Evolutionary conservation across 1,140 invertebrate species (phyloP).

Genomic region (Zeugodacus cucurbitae): DNA sequence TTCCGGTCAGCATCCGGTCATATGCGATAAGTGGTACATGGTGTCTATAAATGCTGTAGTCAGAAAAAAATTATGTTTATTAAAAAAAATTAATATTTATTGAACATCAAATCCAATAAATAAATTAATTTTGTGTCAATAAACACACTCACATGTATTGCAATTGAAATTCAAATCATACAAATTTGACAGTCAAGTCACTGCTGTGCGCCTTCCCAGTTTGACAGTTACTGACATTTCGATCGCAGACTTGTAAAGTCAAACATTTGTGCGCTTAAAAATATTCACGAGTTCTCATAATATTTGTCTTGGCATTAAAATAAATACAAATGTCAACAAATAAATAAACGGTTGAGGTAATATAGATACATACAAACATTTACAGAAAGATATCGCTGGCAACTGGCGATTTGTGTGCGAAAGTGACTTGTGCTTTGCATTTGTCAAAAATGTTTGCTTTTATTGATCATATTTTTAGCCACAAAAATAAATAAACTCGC

Average conservation of each 20-base stretch:
- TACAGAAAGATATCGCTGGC: too few relatives aligned
- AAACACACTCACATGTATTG: too few relatives aligned
- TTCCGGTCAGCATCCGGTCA: not conserved
- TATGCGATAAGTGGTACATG: not conserved
- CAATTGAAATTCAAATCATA: not conserved
- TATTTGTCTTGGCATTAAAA: constrained; percentile 10
- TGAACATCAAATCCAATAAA: too few relatives aligned
- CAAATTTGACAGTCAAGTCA: not conserved
- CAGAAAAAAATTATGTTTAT: not conserved
- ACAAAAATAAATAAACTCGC: not conserved
- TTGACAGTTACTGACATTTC: not conserved
- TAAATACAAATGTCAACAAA: constrained; percentile 10
- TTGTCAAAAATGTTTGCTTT: not conserved
- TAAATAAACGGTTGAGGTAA: not conserved
- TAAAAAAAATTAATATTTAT: not conserved
- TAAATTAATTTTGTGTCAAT: too few relatives aligned
- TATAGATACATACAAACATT: not conserved
- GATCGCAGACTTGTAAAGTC: not conserved
- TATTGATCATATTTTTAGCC: constrained; percentile 15
- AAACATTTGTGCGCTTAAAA: not conserved
- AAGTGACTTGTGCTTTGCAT: not conserved
- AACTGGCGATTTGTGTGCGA: not conserved
- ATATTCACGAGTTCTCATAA: not conserved
- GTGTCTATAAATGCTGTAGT: not conserved
- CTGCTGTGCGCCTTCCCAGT: not conserved